phyloP scores from a whole-genome alignment of 2,888 invertebrate species.

The Odontocolon sp. region DNA sequence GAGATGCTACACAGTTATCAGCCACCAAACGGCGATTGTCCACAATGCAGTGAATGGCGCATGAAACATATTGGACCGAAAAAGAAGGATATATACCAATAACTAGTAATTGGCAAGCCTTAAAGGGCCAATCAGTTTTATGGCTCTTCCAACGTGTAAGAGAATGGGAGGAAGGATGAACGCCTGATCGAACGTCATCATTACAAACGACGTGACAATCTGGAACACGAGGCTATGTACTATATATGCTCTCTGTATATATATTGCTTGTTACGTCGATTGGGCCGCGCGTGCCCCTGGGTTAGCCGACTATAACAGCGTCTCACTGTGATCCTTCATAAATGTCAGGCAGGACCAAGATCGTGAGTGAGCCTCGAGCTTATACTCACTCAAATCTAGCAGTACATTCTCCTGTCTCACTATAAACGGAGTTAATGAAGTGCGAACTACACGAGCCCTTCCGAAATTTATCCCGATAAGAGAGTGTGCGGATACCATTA shows the following conservation, averaged over 20 bases:
- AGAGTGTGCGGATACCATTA: not conserved
- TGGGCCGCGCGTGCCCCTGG: slow-evolving; percentile 60
- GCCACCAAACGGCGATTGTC: too few species aligned
- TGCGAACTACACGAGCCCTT: slow-evolving; percentile 43
- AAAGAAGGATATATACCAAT: too few species aligned
- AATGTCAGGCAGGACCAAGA: slow-evolving; percentile 53
- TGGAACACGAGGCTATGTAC: slow-evolving; percentile 68
- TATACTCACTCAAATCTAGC: slow-evolving; percentile 23
- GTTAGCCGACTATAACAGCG: slow-evolving; percentile 48
- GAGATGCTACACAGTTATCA: not conserved
- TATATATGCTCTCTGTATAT: slow-evolving; percentile 66
- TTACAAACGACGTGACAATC: slow-evolving; percentile 79
- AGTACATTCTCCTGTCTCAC: slow-evolving; percentile 39
- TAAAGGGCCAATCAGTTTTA: too few species aligned
- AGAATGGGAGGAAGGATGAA: slow-evolving; percentile 69
- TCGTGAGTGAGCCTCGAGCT: slow-evolving; percentile 50
- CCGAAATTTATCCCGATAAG: slow-evolving; percentile 12
- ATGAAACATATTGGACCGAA: too few species aligned
- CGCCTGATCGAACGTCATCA: slow-evolving; percentile 78
- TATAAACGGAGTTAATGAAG: slow-evolving; percentile 56
- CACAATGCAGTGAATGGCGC: too few species aligned
- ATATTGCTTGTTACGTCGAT: slow-evolving; percentile 75
- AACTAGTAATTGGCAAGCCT: too few species aligned
- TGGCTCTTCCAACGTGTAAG: slow-evolving; percentile 45
- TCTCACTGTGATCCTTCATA: slow-evolving; percentile 57